Base-by-base conservation (phyloP, 2,888 invertebrate genomes). In the Leucoma salicis region DNA sequence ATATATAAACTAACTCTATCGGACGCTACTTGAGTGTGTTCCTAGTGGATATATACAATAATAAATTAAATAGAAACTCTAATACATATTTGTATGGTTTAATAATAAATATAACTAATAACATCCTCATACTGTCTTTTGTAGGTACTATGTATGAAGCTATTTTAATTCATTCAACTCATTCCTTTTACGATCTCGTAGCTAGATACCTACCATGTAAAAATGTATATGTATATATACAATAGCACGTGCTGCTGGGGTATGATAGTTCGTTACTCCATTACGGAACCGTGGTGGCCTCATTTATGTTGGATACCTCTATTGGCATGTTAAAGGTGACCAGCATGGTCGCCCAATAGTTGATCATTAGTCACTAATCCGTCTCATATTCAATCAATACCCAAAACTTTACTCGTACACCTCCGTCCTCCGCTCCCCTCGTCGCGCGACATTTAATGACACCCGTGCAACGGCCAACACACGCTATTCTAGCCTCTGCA, bases 381-480 rank as follows among this genome's bases (percentile, higher is more conserved):
- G 70, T 62, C 82, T 88, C 86, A 88, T 88, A 88, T 88, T 88
- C 88, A 89, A 89, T 89, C 88, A 88, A 89, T 89, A 89, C 88
- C 89, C 89, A 88, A 89, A 89, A 88, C 87, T 88, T 87, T 86
- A 84, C 81, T 87, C 85, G 84, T 84, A 87, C 86, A 83, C 87
- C 87, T 82, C 85, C 74, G 64, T 80, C 78, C 87, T 67, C 79
- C 74, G 69, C 78, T 57, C 81, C 88, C 86, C 87, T 76, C 86
- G 79, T 78, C 84, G 86, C 85, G 83, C 89, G 88, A 89, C 89
- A 88, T 89, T 89, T 89, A 89, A 89, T 89, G 89, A 89, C 89
- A 89, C 87, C 88, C 88, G 87, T 89, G 88, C 88, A 88, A 72
- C 74, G 68, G 42, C 51, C 55, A 60, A 59, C 54, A 53, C 79